These are phyloP conservation scores for Clivina fossor DNA, from an alignment of 2,888 invertebrate genomes.

Conservation along the genomic window DNA sequence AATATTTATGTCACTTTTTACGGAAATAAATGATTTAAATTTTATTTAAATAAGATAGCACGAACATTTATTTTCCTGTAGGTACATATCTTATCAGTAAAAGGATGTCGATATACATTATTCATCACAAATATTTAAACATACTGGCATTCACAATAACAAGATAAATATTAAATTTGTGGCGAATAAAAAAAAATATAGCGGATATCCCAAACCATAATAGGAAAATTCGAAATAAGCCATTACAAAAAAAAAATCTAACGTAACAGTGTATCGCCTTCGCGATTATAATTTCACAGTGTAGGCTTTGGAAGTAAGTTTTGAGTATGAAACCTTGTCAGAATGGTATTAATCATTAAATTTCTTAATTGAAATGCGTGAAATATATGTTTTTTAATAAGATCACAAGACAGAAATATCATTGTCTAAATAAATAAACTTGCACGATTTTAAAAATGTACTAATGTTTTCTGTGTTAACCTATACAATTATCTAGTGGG, in stretches of 20 bases:
- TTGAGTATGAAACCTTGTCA: conserved; percentile 15
- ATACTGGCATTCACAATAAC: conserved; percentile 8
- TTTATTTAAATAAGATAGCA: too few species aligned
- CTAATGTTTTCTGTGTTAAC: conserved; percentile 10
- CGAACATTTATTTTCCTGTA: too few species aligned
- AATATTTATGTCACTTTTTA: too few species aligned
- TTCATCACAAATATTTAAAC: conserved; percentile 21
- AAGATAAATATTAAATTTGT: conserved; percentile 8
- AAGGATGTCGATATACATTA: conserved; percentile 22
- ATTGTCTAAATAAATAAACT: conserved; percentile 10
- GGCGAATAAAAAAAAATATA: background rate
- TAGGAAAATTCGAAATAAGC: conserved; percentile 7
- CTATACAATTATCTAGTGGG: conserved; percentile 40
- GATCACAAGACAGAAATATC: conserved; percentile 22
- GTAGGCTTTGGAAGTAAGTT: conserved; percentile 13
- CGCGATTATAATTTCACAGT: conserved; percentile 22
- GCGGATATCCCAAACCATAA: conserved; percentile 24
- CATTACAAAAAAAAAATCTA: background rate
- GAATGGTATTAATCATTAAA: conserved; percentile 11
- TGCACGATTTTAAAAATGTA: conserved; percentile 10
- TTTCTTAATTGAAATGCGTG: conserved; percentile 16
- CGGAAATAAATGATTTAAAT: too few species aligned
- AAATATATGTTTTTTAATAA: conserved; percentile 23
- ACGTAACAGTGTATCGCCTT: conserved; percentile 13
- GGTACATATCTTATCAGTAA: conserved; percentile 22